phyloP scores from a whole-genome alignment of 2,888 invertebrate genomes.

The Tortrix viridana region DNA sequence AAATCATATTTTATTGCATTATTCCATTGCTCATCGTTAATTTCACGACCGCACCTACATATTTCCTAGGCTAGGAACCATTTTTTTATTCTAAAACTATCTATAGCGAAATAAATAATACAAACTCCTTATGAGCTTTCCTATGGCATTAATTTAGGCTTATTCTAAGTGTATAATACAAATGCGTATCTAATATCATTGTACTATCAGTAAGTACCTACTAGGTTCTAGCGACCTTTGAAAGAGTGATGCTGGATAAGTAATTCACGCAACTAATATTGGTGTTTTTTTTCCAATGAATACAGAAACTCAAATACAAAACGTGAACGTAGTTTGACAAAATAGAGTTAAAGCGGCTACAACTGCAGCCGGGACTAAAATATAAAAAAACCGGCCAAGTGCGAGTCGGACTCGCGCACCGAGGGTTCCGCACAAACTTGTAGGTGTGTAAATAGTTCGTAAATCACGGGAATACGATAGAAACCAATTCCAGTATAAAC shows the following conservation, averaged over 20 bases:
- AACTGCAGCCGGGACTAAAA: too few relatives aligned
- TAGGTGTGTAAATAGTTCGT: too few relatives aligned
- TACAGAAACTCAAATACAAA: too few relatives aligned
- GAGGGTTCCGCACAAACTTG: too few relatives aligned
- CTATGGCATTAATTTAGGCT: constrained; percentile 19
- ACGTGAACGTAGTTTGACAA: too few relatives aligned
- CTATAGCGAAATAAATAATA: constrained; percentile 31
- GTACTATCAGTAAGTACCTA: constrained; percentile 12
- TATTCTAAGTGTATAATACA: constrained; percentile 10
- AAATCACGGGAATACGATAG: too few relatives aligned
- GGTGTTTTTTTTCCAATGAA: too few relatives aligned
- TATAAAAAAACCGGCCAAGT: too few relatives aligned
- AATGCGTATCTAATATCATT: constrained; percentile 29
- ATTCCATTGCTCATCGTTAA: constrained; percentile 29
- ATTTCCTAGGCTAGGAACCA: constrained; percentile 33
- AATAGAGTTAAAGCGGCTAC: too few relatives aligned
- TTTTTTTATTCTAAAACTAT: constrained; percentile 18
- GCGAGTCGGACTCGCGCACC: too few relatives aligned
- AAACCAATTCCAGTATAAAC: too few relatives aligned
- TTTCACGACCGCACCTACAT: constrained; percentile 17
- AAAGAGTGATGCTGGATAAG: background rate
- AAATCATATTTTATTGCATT: constrained; percentile 24
- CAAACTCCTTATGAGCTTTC: constrained; percentile 15
- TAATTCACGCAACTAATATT: background rate
- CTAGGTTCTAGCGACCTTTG: background rate